These are phyloP conservation scores for Zele albiditarsus DNA, from an alignment of 2,888 invertebrate species.

Conservation along the genomic window DNA sequence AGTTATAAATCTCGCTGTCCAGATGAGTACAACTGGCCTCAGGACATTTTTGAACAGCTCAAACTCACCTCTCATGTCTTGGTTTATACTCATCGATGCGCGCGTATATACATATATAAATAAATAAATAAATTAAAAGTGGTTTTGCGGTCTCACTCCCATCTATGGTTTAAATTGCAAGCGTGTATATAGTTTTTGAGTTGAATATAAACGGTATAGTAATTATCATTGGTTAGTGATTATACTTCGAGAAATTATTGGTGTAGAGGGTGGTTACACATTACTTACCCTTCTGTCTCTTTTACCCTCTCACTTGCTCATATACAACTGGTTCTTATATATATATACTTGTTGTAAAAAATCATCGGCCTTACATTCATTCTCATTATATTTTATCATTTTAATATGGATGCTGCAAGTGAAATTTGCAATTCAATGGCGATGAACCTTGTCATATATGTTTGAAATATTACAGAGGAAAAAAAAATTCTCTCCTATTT, in stretches of 20 bases:
- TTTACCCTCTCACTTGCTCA: neutral
- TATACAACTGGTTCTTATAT: neutral
- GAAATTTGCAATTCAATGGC: constrained; percentile 9
- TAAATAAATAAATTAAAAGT: constrained; percentile 57
- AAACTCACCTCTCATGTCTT: constrained; percentile 34
- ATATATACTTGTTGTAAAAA: constrained; percentile 19
- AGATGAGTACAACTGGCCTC: constrained; percentile 46
- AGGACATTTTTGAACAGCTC: constrained; percentile 52
- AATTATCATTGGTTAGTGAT: constrained; percentile 31
- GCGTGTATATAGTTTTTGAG: neutral
- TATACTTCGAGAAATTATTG: constrained; percentile 20
- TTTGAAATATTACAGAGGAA: constrained; percentile 10
- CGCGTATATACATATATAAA: constrained; percentile 55
- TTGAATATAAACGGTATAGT: neutral
- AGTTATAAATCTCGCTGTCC: constrained; percentile 70
- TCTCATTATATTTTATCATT: constrained; percentile 19
- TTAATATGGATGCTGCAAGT: constrained; percentile 14
- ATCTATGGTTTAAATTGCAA: constrained; percentile 6
- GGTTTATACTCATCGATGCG: constrained; percentile 38
- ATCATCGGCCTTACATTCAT: constrained; percentile 24
- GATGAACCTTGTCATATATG: neutral
- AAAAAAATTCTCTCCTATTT: constrained; percentile 9
- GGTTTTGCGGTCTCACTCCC: constrained; percentile 31
- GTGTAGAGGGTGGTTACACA: constrained; percentile 13
- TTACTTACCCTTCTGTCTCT: neutral